Base-by-base conservation (phyloP, 1,140 invertebrate genomes). In the Ceratina japonica region DNA sequence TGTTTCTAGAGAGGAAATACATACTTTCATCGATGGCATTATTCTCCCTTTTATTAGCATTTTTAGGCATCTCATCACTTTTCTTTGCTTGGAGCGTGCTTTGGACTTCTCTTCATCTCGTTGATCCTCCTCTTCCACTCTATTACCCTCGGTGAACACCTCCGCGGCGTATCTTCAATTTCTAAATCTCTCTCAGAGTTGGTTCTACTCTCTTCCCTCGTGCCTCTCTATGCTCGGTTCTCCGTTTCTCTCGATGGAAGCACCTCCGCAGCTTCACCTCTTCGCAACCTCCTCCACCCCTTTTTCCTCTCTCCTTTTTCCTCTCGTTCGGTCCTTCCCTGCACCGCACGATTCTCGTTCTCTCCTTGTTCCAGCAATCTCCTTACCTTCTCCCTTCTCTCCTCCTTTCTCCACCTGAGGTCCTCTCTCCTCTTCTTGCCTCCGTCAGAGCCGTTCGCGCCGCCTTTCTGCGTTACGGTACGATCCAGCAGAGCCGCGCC, bases 401-500 rank as follows among this genome's bases (percentile, higher is more conserved):
- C 72, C 22, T 49, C 65, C 52, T 75, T 44, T 65, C 37, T 70
- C 66, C 24, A n/a, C 24, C 54, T 44, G 37, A 44, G 22, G 13
- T 58, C 27, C 71, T 80, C 44, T 66, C n/a, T 75, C 64, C 62
- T 20, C 18, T 71, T 68, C 15, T 69, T 27, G 15, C 56, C 59
- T 37, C 78, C 63, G 81, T 68, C 64, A 85, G 80, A 80, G 79
- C 75, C 78, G 79, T 82, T 87, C 75, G 88, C 81, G 64, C 88
- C 88, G 88, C 89, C 88, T 90, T 86, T 86, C 87, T 78, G 82
- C 76, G 80, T 86, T 87, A 86, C 85, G 84, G 82, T 70, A 77
- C 88, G 88, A 88, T 87, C 87, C 83, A 86, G 73, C 84, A 87
- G 80, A 89, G 85, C 81, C 87, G 86, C 85, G 86, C 88, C 85